Conservation (phyloP, 2,797 vertebrate species). For the Eospalax fontanierii region DNA sequence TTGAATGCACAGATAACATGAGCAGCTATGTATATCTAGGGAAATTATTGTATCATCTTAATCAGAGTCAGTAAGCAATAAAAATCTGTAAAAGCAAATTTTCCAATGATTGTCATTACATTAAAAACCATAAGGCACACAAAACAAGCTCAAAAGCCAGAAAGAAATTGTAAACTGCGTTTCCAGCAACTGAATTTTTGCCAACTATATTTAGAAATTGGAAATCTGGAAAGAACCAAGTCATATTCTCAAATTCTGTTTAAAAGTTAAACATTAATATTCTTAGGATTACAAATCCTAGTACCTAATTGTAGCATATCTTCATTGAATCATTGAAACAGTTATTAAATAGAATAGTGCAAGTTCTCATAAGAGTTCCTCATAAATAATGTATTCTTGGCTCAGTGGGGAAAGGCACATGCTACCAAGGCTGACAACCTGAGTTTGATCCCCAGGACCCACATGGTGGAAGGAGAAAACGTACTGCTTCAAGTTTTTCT, state of each 20-base stretch:
- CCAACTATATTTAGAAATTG: neutral
- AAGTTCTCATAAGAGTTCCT: neutral
- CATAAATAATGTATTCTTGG: neutral
- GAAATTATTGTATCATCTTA: neutral
- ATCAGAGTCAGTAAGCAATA: neutral
- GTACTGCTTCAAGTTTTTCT: neutral
- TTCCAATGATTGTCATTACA: neutral
- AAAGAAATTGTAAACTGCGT: neutral
- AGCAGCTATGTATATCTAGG: neutral
- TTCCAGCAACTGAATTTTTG: slow-evolving; percentile 14
- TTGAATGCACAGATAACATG: neutral
- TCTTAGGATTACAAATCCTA: neutral
- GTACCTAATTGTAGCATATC: neutral
- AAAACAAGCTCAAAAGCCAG: neutral
- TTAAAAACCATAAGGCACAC: neutral
- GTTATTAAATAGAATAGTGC: neutral
- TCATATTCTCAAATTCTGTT: neutral
- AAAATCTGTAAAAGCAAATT: slow-evolving; percentile 1
- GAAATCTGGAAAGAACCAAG: neutral
- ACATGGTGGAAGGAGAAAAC: neutral
- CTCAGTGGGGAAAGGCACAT: neutral
- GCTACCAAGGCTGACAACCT: neutral
- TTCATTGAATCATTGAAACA: neutral
- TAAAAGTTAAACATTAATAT: neutral
- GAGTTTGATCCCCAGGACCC: neutral